Evolutionary conservation across 2,888 invertebrate species (phyloP).

Genomic region (Conistra vaccinii): DNA sequence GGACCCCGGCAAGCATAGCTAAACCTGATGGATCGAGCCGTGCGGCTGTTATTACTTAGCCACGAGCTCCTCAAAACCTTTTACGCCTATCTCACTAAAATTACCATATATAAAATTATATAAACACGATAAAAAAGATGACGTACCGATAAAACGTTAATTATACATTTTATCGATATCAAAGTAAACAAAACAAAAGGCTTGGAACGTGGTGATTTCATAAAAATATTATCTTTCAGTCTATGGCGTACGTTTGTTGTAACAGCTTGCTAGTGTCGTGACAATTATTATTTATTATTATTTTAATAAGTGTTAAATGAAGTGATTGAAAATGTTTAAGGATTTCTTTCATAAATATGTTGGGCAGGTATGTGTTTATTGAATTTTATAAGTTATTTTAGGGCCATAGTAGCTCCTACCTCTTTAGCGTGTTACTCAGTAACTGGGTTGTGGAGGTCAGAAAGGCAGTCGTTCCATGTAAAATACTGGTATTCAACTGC

Average conservation of each 20-base stretch:
- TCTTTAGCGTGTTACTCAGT: not conserved
- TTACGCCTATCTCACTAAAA: not conserved
- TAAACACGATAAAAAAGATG: constrained; percentile 13
- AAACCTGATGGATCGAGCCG: no score
- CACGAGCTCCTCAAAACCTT: not conserved
- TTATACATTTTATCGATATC: constrained; percentile 38
- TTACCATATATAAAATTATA: not conserved
- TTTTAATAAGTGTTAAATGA: constrained; percentile 26
- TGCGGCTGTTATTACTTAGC: no score
- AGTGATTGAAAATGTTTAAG: constrained; percentile 56
- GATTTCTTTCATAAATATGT: constrained; percentile 55
- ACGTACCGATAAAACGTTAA: constrained; percentile 41
- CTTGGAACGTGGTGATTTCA: constrained; percentile 43
- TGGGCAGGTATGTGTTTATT: constrained; percentile 46
- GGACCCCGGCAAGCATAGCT: no score
- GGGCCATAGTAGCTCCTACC: no score
- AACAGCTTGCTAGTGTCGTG: constrained; percentile 39
- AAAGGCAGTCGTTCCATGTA: no score
- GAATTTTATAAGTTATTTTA: not conserved
- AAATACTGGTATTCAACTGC: not conserved
- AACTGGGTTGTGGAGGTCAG: not conserved
- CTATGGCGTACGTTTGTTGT: constrained; percentile 29
- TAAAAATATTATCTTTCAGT: constrained; percentile 52
- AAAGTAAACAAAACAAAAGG: constrained; percentile 50
- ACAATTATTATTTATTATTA: not conserved